Base-by-base conservation (phyloP, 2,888 invertebrate genomes). In the Harpalus rubripes region DNA sequence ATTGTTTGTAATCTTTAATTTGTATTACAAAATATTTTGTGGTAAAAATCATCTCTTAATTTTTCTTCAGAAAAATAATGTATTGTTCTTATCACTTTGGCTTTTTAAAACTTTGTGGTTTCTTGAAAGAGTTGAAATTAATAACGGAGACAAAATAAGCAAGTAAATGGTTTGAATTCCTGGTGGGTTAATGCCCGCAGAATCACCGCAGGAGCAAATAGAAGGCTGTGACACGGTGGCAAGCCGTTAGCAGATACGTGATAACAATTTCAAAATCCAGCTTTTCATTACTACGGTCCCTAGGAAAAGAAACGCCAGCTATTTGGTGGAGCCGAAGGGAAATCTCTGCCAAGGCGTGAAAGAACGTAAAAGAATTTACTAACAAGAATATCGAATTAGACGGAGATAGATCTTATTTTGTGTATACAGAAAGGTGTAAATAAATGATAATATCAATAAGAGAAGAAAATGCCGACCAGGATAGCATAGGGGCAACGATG, bases 261-360 rank as follows among this genome's bases (percentile, higher is more conserved):
- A 81, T 81, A 81, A 81, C 81, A 39, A 81, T 81, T 81, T 81
- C 63, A 81, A 81, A 81, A 81, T 61, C 63, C 63, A 65, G 61
- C 81, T 81, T 81, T 81, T 81, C 81, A 81, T 81, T 81, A 81
- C 81, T n/a, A 32, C 15, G 12, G 39, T n/a, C 16, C 41, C 63
- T 63, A 68, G 15, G n/a, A 32, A 58, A 78, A 78, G 78, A 74
- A 74, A 44, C 72, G 78, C 78, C 44, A 52, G 78, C 78, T 74
- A 78, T 78, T 56, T 56, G 78, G 78, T 26, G 56, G 58, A 32
- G 58, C 58, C 32, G 78, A 22, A 12, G n/a, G 52, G 12, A 26
- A 15, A 68, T 32, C 68, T 15, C 22, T 26, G 39, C 72, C 72
- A 41, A 15, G n/a, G 26, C 78, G 56, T 56, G 56, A 78, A 78